phyloP scores from a whole-genome alignment of 1,140 invertebrate genomes.

The Nasonia longicornis region DNA sequence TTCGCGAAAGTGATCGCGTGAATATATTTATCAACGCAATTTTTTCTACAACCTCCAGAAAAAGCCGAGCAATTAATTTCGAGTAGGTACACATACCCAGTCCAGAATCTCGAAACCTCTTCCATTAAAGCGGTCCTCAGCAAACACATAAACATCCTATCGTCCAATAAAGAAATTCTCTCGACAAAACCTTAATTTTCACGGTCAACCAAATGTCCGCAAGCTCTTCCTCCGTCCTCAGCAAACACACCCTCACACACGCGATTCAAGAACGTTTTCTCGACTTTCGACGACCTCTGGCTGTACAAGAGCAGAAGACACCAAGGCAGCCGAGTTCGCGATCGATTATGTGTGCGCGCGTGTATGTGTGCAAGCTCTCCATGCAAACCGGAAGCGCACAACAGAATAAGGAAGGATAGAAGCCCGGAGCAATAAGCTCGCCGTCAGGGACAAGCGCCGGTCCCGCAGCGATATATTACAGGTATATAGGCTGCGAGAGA shows the following conservation, averaged over 20 bases:
- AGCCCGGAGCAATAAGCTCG: conserved; percentile 46
- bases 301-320: background rate
- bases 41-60: background rate
- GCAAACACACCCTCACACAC: background rate
- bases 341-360: background rate
- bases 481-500: conserved; percentile 3
- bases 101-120: background rate
- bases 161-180: conserved; percentile 13
- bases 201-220: conserved; percentile 21
- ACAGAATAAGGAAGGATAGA: conserved; percentile 1
- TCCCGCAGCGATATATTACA: conserved; percentile 46
- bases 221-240: background rate
- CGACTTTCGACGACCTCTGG: background rate
- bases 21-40: too few species aligned
- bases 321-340: background rate
- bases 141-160: background rate
- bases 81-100: background rate
- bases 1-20: too few species aligned
- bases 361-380: conserved; percentile 17
- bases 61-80: background rate
- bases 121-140: conserved; percentile 9
- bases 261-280: background rate
- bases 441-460: conserved; percentile 46
- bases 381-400: conserved; percentile 35
- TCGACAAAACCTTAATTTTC: conserved; percentile 37